Base-by-base conservation (phyloP, 2,113 vertebrate genomes). In the Cheilinus undulatus region DNA sequence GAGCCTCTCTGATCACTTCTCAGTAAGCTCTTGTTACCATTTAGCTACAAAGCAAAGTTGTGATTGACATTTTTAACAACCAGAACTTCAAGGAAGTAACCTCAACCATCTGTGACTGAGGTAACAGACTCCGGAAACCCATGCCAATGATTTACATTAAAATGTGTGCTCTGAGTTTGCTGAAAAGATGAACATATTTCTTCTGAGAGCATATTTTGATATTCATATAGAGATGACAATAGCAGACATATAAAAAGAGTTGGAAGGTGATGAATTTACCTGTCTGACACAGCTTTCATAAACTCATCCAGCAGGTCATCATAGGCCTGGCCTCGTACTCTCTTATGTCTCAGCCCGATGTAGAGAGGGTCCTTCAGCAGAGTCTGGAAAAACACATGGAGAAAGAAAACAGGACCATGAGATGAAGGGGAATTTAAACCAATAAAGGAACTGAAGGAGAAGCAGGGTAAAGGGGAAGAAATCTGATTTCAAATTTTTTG, bases 301-400 rank as follows among this genome's bases (percentile, higher is more conserved):
- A 99, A 99, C 91, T 98, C 97, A 82, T 99, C 98, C 91, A 99
- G 88, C 76, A 99, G 95, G 67, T 95, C 93, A 69, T 99, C 95
- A 0, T 99, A 99, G 54, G 93, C 95, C 85, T 93, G 90, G 69
- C 97, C 96, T 91, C 97, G 95, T 36, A 97, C 83, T 89, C 98
- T 92, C 87, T 95, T 96, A 65, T 97, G 97, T 63, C 95, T 96
- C 70, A 99, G 88, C 19, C 98, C 97, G 59, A 99, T 98, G 88
- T 99, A 99, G 65, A 99, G 83, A 20, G 97, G 96, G 88, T 99
- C 98, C 77, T 95, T 95, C 84, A 99, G 91, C 73, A 99, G 88
- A 12, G 89, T 75, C 98, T 99, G 87, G 19, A 81, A 23, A 58
- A 46, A 72, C 49, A 64, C 65, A 76, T 2, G 15, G 45, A 52